phyloP scores from a whole-genome alignment of 2,113 vertebrate genomes.

The Vombatus ursinus region DNA sequence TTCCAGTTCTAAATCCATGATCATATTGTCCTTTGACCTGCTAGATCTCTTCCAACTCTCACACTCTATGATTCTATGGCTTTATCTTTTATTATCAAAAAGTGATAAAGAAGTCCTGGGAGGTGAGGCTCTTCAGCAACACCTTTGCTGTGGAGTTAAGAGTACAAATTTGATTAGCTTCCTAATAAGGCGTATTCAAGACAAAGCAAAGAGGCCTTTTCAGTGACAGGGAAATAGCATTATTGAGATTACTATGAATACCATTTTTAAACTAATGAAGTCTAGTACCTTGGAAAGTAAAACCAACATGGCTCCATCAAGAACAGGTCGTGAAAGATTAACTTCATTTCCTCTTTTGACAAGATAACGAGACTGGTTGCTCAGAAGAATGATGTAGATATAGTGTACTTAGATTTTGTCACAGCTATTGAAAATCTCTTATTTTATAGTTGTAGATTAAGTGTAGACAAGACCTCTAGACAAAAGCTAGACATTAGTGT shows the following conservation, averaged over 20 bases:
- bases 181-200: slow-evolving; percentile 69
- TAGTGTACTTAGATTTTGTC: not conserved
- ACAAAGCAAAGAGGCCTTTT: slow-evolving; percentile 66
- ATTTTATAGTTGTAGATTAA: not conserved
- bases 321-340: not conserved
- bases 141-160: slow-evolving; percentile 52
- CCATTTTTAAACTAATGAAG: slow-evolving; percentile 76
- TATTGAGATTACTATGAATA: slow-evolving; percentile 77
- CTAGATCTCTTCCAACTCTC: not conserved
- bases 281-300: slow-evolving; percentile 48
- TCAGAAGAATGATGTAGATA: not conserved
- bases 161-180: slow-evolving; percentile 47
- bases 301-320: not conserved
- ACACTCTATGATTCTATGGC: not conserved
- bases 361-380: not conserved
- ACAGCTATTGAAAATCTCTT: not conserved
- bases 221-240: slow-evolving; percentile 71
- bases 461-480: not conserved
- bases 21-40: not conserved
- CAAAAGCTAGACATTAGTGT: not conserved
- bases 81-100: slow-evolving; percentile 20
- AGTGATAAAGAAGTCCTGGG: slow-evolving; percentile 5
- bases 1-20: not conserved
- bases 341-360: not conserved
- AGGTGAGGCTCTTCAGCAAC: slow-evolving; percentile 62